Base-by-base conservation (phyloP, 2,888 invertebrate species). In the Pterostichus niger region DNA sequence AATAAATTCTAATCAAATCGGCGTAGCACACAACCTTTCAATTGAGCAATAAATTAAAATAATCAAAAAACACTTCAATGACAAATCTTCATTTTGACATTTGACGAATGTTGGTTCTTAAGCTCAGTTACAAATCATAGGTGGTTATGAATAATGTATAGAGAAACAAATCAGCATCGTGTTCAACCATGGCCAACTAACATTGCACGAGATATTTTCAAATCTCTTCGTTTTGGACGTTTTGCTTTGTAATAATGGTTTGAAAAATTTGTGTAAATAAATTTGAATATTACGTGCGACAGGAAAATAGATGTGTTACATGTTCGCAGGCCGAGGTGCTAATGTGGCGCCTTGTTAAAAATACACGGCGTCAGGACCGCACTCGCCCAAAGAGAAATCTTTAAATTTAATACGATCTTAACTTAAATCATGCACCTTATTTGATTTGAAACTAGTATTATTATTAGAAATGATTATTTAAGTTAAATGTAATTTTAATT, bases 211-310 rank as follows among this genome's bases (percentile, higher is more conserved):
- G 56, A 3, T 56, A 56, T 56, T 56, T 56, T 17, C 1, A 24
- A 56, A 56, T 56, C 24, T 0, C 9, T 24, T 17, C 24, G 24
- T 56, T 11, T 15, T 56, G 10, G 56, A 56, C 56, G 56, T 56
- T 56, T 56, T 56, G 56, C 10, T 56, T 24, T 56, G 24, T 56
- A n/a, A 46, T 10, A n/a, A 44, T 17, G 71, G 15, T 31, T 24
- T 71, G 71, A 71, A 71, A 71, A 71, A 71, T 71, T 71, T 15
- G 46, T 17, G 40, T 44, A 44, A 71, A 71, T 71, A 71, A 71
- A 71, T 71, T 11, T 13, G 71, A 46, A 71, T 71, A 71, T 46
- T 71, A 46, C 40, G 3, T 9, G 40, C 17, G 71, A 71, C 71
- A 40, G 68, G 15, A 33, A 71, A 44, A 71, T 71, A n/a, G 44